Evolutionary conservation across 1,140 invertebrate genomes (phyloP).

Genomic region (Eulimnadia texana): DNA sequence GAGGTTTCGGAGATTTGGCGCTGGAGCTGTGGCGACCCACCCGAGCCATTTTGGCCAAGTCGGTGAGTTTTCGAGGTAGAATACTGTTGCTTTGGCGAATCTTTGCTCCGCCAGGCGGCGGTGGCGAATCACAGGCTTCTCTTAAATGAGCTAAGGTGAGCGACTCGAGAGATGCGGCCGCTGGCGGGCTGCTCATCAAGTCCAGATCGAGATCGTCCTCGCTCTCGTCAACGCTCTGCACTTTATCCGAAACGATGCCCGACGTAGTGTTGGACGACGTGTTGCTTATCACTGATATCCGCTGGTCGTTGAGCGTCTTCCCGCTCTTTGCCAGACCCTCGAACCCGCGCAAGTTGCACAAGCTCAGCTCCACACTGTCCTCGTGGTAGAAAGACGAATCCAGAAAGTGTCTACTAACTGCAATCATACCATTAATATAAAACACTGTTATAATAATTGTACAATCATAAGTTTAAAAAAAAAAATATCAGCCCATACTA

Average conservation of each 20-base stretch:
- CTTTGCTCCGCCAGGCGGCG: conserved; percentile 8
- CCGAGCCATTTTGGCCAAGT: conserved; percentile 4
- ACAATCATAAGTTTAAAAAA: not conserved
- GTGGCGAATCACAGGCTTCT: conserved; percentile 29
- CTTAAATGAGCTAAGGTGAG: conserved; percentile 39
- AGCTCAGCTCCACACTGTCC: conserved; percentile 8
- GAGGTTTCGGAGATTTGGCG: not conserved
- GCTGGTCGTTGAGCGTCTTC: conserved; percentile 40
- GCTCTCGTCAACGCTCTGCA: conserved; percentile 79
- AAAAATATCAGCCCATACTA: not conserved
- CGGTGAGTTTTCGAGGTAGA: conserved; percentile 4
- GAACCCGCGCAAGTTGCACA: conserved; percentile 11
- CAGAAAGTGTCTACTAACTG: conserved; percentile 8
- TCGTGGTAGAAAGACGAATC: conserved; percentile 12
- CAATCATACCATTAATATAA: not conserved
- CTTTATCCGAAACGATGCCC: conserved; percentile 83
- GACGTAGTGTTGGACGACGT: conserved; percentile 89
- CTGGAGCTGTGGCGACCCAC: not conserved
- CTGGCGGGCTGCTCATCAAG: conserved; percentile 53
- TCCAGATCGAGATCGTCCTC: conserved; percentile 47
- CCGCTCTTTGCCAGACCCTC: conserved; percentile 8
- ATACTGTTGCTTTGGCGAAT: conserved; percentile 2
- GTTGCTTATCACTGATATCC: conserved; percentile 78
- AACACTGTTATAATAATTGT: not conserved
- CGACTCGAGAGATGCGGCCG: conserved; percentile 53